Base-by-base conservation (phyloP, 1,140 invertebrate species). In the Tetramorium alpestre region DNA sequence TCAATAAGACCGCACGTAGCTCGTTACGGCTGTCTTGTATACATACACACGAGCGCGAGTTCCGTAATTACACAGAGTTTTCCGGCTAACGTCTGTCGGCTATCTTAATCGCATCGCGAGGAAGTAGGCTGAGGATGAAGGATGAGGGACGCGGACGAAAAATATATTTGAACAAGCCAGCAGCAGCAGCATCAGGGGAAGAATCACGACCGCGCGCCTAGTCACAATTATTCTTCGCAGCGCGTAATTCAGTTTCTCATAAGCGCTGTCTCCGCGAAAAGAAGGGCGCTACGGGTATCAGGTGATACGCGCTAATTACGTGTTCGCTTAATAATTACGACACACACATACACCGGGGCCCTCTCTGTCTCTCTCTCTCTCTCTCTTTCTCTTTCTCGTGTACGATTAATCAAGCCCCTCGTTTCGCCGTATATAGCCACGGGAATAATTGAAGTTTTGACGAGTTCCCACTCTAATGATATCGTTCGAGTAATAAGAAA, bases 201-300 rank as follows among this genome's bases (percentile, higher is more conserved):
- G 80, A 88, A 88, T 76, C 72, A 2, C 10, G 56, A 56, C 84
- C 33, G n/a, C n/a, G 10, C 8, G 22, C 28, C 60, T 41, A 16
- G 16, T 73, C 80, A 16, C 41, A 44, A 84, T 75, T 38, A 75
- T 60, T 73, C 80, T 56, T 60, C 67, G 49, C 6, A 41, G 6
- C 60, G 60, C 76, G 88, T 89, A 89, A 89, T 86, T 82, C 87
- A 76, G 88, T 89, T 86, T 89, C 87, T 89, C 87, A 72, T 56
- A 70, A 85, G 54, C 47, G 49, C 75, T 75, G 69, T 84, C 25
- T 51, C 41, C 54, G 67, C n/a, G 69, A 41, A 47, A 28, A 72
- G 25, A 51, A 28, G 22, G 28, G 22, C 38, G 41, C 80, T 16
- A 62, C 8, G 87, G 25, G 75, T 89, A 87, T 89, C 89, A 58